Conservation (phyloP, 1,140 invertebrate species). For the Pseudoatta argentina region DNA sequence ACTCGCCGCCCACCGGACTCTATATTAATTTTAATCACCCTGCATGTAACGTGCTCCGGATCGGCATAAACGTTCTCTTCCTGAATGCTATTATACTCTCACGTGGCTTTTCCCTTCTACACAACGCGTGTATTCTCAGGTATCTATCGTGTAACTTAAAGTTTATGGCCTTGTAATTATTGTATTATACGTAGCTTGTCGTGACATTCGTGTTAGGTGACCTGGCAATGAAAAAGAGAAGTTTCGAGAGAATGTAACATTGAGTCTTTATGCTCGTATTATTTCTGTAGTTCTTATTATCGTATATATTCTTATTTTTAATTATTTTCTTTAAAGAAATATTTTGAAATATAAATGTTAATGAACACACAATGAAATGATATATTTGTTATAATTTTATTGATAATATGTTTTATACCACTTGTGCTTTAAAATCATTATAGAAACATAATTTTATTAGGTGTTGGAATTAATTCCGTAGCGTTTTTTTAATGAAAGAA, state of each 20-base stretch:
- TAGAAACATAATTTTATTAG: too few relatives aligned
- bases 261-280: neutral
- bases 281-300: neutral
- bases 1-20: slow-evolving; percentile 46
- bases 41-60: slow-evolving; percentile 60
- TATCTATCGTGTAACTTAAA: slow-evolving; percentile 55
- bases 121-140: slow-evolving; percentile 51
- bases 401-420: too few relatives aligned
- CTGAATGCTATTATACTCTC: slow-evolving; percentile 68
- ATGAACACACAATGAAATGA: too few relatives aligned
- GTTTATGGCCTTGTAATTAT: slow-evolving; percentile 53
- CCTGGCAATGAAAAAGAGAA: neutral
- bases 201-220: neutral
- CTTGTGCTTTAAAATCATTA: too few relatives aligned
- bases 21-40: slow-evolving; percentile 75
- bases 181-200: slow-evolving; percentile 33
- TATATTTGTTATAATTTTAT: too few relatives aligned
- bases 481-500: too few relatives aligned
- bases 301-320: neutral
- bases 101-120: neutral
- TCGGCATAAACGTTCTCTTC: slow-evolving; percentile 60
- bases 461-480: too few relatives aligned
- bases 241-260: neutral
- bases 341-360: too few relatives aligned
- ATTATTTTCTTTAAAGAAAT: too few relatives aligned